phyloP scores from a whole-genome alignment of 2,113 vertebrate species.

The Eudyptes chrysolophus region DNA sequence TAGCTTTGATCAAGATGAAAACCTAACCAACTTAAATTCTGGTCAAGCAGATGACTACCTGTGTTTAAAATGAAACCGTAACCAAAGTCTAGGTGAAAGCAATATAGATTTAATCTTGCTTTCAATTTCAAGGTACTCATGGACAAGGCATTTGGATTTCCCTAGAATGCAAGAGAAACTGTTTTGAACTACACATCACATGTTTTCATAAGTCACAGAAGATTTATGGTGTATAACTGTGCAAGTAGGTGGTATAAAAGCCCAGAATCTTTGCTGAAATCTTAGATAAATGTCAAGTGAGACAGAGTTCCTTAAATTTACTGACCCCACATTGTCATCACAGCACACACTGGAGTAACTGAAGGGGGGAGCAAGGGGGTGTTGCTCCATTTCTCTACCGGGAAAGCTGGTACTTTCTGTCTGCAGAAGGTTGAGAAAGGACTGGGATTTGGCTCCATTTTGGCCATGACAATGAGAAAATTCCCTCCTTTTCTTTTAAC shows the following conservation, averaged over 20 bases:
- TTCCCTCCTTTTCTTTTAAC: background rate
- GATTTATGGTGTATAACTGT: background rate
- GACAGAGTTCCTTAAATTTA: background rate
- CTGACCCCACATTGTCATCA: background rate
- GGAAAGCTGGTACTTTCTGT: background rate
- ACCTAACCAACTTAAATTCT: background rate
- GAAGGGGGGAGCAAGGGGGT: rapidly evolving
- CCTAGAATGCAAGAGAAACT: background rate
- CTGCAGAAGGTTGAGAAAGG: background rate
- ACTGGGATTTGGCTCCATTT: background rate
- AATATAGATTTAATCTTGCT: background rate
- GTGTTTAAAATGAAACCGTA: background rate
- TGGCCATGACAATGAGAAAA: background rate
- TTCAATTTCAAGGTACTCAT: background rate
- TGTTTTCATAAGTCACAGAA: background rate
- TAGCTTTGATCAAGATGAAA: background rate
- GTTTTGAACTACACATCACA: background rate
- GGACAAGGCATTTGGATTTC: background rate
- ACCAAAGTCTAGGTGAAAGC: background rate
- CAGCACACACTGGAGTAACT: background rate
- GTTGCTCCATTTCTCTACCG: background rate
- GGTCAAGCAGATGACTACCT: background rate
- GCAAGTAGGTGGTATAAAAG: background rate
- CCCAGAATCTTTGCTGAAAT: background rate
- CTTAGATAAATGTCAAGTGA: background rate